A percentile compares a stretch with the other conserved stretches of the same genome.
Conservation (phyloP, 2,888 invertebrate genomes). For the Priocnemis perturbator region DNA sequence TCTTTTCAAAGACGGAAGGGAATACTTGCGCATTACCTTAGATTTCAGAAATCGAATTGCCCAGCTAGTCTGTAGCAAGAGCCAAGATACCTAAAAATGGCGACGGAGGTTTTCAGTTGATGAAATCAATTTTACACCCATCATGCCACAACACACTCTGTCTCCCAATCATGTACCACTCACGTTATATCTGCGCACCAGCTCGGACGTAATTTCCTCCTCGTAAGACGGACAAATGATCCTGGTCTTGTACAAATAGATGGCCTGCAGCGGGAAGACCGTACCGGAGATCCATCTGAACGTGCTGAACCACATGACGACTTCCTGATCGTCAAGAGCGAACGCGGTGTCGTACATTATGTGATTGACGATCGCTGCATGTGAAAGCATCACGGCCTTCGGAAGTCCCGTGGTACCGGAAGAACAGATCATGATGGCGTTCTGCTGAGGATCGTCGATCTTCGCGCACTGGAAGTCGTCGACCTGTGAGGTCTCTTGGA, state of each 20-base stretch:
- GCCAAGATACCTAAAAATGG: not conserved
- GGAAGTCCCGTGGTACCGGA: conserved; percentile 63
- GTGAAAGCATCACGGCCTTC: conserved; percentile 60
- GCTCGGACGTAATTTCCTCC: conserved; percentile 52
- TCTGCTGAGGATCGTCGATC: conserved; percentile 35
- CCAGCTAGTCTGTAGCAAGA: conserved; percentile 2
- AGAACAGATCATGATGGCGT: conserved; percentile 60
- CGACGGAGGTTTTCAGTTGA: no score
- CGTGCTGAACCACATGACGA: conserved; percentile 53
- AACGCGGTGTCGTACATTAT: no score
- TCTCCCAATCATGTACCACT: not conserved
- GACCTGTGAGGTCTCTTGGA: conserved; percentile 38
- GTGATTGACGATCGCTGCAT: conserved; percentile 15
- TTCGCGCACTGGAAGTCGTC: conserved; percentile 36
- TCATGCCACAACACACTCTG: no score
- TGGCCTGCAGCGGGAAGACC: conserved; percentile 41
- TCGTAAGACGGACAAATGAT: conserved; percentile 56
- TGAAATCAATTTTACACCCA: no score
- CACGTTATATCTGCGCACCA: conserved; percentile 67
- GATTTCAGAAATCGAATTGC: not conserved
- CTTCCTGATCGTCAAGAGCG: no score
- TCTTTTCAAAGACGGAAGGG: not conserved
- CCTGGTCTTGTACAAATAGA: conserved; percentile 29
- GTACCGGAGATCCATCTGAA: conserved; percentile 66
- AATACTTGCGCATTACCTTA: not conserved